Evolutionary conservation across 2,113 vertebrate species (phyloP), one percentile per base, ranked within the genome.

Genomic region (Mirounga angustirostris): DNA sequence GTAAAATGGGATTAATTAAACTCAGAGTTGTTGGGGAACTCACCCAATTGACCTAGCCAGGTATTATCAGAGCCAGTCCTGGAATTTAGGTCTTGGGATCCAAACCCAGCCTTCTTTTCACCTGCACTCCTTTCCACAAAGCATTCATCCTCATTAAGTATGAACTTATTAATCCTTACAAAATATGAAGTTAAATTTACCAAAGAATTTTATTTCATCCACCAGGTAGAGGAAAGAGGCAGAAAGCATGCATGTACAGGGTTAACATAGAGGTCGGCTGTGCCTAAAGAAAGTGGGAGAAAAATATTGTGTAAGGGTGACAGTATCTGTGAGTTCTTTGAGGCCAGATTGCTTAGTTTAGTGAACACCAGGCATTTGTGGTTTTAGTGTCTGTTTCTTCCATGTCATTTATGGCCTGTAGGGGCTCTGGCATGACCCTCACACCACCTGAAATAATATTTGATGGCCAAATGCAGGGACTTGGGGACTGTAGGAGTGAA

Each of bases 401-500:
- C 78, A 9, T 78, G 87, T 82, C 69, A 65, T 78, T 97, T 92
- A 83, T 0, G 2, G 69, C 65, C 78, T 14, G 21, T 11, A 88
- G 56, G 54, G 26, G 30, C 21, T 94, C 65, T 19, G 61, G 40
- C 18, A 1, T 50, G 94, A 73, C 28, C 43, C 78, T 81, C 36
- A 71, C 78, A 28, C 76, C 94, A 97, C 94, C 95, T 95, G 94
- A 93, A 97, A 93, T 91, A 95, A 93, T 74, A 97, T 90, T 93
- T 58, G 52, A n/a, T 97, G 89, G n/a, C 54, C 36, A 33, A 10
- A 33, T 84, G 43, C 18, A 43, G 89, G 43, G 61, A 7, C 24
- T 43, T 16, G 52, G 50, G 36, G 19, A 33, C 3, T 83, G 3
- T 28, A 84, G 54, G 43, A 54, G 13, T 58, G 90, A 92, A 81